These are phyloP conservation scores for Artemia sinica DNA, from an alignment of 2,888 invertebrate genomes.

Conservation along the genomic window DNA sequence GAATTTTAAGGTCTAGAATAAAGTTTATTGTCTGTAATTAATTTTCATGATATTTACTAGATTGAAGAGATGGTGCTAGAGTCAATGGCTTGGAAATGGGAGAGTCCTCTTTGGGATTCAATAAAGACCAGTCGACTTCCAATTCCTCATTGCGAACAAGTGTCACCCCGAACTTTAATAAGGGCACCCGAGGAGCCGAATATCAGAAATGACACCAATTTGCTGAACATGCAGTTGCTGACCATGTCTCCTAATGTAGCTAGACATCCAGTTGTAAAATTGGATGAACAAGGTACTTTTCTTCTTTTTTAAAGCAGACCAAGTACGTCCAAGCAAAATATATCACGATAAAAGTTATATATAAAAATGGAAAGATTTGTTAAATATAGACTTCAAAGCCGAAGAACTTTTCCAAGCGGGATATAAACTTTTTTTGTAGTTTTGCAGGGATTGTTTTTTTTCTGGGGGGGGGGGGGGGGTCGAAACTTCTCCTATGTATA, in stretches of 20 bases:
- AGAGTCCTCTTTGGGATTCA: constrained; percentile 72
- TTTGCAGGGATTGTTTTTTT: no score
- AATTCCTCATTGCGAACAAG: constrained; percentile 63
- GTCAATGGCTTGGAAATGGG: constrained; percentile 66
- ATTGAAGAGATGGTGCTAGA: constrained; percentile 90
- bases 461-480: no score
- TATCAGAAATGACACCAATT: background rate
- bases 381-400: no score
- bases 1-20: background rate
- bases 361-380: no score
- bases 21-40: background rate
- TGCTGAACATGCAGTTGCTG: no score
- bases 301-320: no score
- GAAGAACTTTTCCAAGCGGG: no score
- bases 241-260: constrained; percentile 27
- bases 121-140: constrained; percentile 41
- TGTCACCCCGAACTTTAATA: constrained; percentile 33
- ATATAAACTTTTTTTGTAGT: no score
- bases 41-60: constrained; percentile 32
- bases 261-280: constrained; percentile 24
- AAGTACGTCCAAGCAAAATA: no score
- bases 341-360: no score
- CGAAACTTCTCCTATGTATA: no score
- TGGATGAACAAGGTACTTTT: no score
- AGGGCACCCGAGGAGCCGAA: background rate